These are phyloP conservation scores for Pogonognathellus flavescens DNA, from an alignment of 1,140 invertebrate genomes.

Conservation along the genomic window DNA sequence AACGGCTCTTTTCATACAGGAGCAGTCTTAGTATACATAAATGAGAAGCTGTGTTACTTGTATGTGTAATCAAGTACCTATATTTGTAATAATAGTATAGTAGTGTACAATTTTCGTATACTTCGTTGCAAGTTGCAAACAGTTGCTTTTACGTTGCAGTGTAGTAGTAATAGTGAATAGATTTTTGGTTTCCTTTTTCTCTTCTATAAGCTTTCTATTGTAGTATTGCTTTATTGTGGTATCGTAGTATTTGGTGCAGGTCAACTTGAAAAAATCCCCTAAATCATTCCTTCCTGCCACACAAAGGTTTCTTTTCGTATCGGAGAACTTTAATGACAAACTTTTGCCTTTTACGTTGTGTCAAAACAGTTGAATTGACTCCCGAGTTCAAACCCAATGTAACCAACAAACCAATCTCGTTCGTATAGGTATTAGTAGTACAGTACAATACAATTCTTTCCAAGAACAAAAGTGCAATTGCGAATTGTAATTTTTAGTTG, in stretches of 20 bases:
- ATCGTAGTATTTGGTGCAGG: neutral
- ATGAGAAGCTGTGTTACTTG: neutral
- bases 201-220: neutral
- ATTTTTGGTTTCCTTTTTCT: constrained; percentile 39
- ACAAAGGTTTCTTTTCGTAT: constrained; percentile 27
- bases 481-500: constrained; percentile 18
- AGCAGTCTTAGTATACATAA: neutral
- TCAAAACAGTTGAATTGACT: constrained; percentile 31
- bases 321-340: constrained; percentile 42
- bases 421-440: neutral
- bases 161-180: constrained; percentile 28
- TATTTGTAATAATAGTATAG: constrained; percentile 12
- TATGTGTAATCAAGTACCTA: neutral
- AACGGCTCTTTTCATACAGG: constrained; percentile 19
- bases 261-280: constrained; percentile 39
- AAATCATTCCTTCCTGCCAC: constrained; percentile 46
- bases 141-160: constrained; percentile 34
- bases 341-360: constrained; percentile 14
- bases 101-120: constrained; percentile 60
- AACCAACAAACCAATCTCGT: neutral
- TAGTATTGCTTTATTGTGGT: neutral
- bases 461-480: constrained; percentile 11
- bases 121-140: constrained; percentile 60
- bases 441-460: neutral
- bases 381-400: neutral